These are phyloP conservation scores for Halcyon leucocephala DNA, from an alignment of 2,797 vertebrate species.

Conservation along the genomic window DNA sequence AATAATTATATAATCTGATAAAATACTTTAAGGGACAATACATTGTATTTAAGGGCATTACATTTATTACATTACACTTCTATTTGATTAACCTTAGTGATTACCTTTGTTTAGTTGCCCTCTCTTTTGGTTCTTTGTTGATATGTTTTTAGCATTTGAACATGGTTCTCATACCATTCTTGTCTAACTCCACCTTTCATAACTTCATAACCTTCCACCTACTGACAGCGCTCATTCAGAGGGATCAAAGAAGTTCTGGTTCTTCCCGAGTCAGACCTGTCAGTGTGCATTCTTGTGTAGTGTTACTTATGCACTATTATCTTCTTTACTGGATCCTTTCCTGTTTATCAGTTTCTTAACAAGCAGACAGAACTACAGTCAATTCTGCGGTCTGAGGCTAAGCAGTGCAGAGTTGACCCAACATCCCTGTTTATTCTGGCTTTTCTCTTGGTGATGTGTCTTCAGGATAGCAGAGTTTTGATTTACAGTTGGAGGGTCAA, in stretches of 20 bases:
- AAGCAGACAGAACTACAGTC: fast-evolving
- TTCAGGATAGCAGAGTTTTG: neutral
- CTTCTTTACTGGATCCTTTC: neutral
- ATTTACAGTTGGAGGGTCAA: neutral
- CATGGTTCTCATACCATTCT: neutral
- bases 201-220: neutral
- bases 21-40: neutral
- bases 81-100: neutral
- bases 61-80: neutral
- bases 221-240: neutral
- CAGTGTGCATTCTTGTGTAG: fast-evolving
- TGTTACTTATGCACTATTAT: fast-evolving
- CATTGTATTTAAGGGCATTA: neutral
- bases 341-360: neutral
- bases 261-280: neutral
- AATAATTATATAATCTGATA: neutral
- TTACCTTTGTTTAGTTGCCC: neutral
- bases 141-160: neutral
- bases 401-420: neutral
- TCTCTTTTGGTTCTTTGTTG: neutral
- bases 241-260: neutral
- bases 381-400: neutral
- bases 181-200: neutral
- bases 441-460: neutral
- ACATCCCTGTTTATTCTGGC: neutral